Percentiles rank a stretch among this genome's conserved stretches.
phyloP scores from a whole-genome alignment of 2,888 invertebrate species.

The Diplolepis rosae region DNA sequence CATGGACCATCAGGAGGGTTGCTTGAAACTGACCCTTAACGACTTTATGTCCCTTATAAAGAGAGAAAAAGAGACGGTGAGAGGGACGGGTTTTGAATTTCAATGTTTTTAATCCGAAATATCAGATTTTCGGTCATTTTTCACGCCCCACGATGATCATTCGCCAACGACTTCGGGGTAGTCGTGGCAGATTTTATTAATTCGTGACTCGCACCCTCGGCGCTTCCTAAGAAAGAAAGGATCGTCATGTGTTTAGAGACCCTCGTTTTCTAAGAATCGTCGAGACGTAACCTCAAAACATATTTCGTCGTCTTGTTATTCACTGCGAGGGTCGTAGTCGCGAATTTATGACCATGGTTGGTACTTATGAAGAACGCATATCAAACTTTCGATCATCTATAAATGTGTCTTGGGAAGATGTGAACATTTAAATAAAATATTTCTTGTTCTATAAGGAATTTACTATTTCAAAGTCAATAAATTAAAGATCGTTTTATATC shows the following conservation, averaged over 20 bases:
- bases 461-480: too few species aligned
- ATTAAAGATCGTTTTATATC: too few species aligned
- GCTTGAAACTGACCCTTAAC: constrained; percentile 74
- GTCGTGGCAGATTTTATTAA: constrained; percentile 57
- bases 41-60: constrained; percentile 67
- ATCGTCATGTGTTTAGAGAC: constrained; percentile 42
- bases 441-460: too few species aligned
- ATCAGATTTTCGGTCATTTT: constrained; percentile 74
- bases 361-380: background rate
- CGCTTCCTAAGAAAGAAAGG: constrained; percentile 35
- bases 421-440: too few species aligned
- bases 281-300: constrained; percentile 38
- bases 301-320: constrained; percentile 39
- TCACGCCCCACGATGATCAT: constrained; percentile 66
- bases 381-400: background rate
- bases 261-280: constrained; percentile 44
- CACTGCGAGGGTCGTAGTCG: constrained; percentile 12
- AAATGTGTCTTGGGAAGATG: too few species aligned
- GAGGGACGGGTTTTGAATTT: constrained; percentile 73
- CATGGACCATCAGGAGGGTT: constrained; percentile 38
- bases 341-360: constrained; percentile 33
- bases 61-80: constrained; percentile 52
- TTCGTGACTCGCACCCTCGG: constrained; percentile 46
- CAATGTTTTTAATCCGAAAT: constrained; percentile 74
- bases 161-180: constrained; percentile 52